Conservation (phyloP, 37 sponge, comb jelly and placozoan genomes). For the Halichondria panicea region DNA sequence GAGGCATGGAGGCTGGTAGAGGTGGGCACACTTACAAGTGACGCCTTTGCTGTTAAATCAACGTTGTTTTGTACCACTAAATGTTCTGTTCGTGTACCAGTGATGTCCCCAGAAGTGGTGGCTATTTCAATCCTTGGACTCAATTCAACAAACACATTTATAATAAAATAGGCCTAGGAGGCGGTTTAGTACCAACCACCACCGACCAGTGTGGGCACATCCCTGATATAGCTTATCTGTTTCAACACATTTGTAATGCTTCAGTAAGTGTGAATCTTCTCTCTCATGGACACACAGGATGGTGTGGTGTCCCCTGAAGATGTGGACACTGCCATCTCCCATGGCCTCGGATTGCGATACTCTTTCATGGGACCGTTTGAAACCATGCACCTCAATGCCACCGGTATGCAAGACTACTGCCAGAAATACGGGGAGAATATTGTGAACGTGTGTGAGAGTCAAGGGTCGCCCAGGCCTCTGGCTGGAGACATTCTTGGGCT, state of each 20-base stretch:
- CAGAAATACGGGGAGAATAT: constrained; percentile 89
- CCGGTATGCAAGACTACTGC: constrained; percentile 91
- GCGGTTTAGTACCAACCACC: too few relatives aligned
- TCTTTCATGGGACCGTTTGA: constrained; percentile 93
- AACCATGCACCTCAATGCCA: constrained; percentile 92
- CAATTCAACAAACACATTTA: too few relatives aligned
- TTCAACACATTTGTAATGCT: too few relatives aligned
- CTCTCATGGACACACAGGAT: constrained; percentile 44
- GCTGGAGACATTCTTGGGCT: constrained; percentile 64
- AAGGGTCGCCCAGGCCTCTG: constrained; percentile 59
- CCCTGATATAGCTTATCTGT: too few relatives aligned
- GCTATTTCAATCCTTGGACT: too few relatives aligned
- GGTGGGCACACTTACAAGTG: too few relatives aligned
- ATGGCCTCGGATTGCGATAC: constrained; percentile 89
- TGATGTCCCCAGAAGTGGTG: too few relatives aligned
- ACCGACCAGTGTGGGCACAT: too few relatives aligned
- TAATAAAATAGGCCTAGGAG: too few relatives aligned
- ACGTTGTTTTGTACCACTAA: too few relatives aligned
- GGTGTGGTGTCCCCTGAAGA: constrained; percentile 95
- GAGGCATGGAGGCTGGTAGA: constrained; percentile 95
- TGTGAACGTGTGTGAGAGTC: constrained; percentile 60
- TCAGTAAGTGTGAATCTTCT: neutral
- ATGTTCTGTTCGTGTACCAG: too few relatives aligned
- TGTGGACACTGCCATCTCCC: constrained; percentile 81
- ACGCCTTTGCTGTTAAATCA: too few relatives aligned